A percentile compares a stretch with the other conserved stretches of the same genome.
phyloP scores from a whole-genome alignment of 2,797 vertebrate species.

The Molossus alvarezi region DNA sequence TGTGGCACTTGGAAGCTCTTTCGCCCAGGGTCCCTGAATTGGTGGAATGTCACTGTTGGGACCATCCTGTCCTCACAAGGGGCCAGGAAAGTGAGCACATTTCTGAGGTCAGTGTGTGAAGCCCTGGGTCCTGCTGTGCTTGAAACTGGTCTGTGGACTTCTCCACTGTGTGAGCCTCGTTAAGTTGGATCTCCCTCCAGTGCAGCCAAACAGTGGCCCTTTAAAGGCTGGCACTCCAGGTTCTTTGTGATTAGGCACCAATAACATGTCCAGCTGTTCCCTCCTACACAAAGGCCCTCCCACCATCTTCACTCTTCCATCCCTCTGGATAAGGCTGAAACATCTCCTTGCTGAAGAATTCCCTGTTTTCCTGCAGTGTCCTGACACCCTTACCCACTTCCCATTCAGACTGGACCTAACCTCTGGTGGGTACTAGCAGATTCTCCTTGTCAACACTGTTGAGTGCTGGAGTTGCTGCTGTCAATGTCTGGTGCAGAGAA shows the following conservation, averaged over 20 bases:
- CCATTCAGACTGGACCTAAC: neutral
- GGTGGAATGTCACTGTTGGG: neutral
- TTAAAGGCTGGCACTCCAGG: neutral
- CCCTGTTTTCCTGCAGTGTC: neutral
- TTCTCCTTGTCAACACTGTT: neutral
- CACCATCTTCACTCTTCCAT: neutral
- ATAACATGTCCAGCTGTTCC: neutral
- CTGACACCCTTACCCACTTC: neutral
- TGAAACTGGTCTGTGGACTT: neutral
- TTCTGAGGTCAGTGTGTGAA: neutral
- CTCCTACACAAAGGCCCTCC: neutral
- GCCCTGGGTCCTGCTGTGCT: neutral
- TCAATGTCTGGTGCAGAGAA: neutral
- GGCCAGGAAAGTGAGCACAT: neutral
- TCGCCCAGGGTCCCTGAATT: neutral
- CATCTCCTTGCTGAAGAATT: accelerated
- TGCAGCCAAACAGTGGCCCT: neutral
- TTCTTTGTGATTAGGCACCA: neutral
- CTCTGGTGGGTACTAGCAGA: neutral
- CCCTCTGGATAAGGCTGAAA: neutral
- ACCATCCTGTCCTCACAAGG: neutral
- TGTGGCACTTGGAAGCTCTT: neutral
- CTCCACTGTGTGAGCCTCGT: neutral
- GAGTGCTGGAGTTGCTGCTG: neutral
- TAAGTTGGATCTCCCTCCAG: neutral